Conservation (phyloP, 2,113 vertebrate genomes). For the Oryzias melastigma region DNA sequence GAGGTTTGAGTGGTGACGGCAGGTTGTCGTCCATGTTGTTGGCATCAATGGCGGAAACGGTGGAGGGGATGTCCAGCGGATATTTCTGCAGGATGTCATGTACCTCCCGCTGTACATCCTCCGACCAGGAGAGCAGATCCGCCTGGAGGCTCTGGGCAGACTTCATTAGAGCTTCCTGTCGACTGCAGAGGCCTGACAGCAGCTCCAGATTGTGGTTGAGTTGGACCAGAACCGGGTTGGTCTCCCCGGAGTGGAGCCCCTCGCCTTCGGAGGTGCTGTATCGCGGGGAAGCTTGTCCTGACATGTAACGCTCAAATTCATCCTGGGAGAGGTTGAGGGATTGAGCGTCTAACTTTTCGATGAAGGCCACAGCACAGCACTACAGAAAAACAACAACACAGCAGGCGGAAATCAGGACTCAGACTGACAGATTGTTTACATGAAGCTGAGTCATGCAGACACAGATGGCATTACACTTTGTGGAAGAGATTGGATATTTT, state of each 20-base stretch:
- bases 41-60: constrained; percentile 87
- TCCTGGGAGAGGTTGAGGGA: constrained; percentile 92
- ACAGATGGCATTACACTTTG: background rate
- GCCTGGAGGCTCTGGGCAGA: constrained; percentile 86
- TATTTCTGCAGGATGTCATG: constrained; percentile 87
- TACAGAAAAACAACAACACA: constrained; percentile 41
- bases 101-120: constrained; percentile 84
- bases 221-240: constrained; percentile 83
- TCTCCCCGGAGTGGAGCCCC: constrained; percentile 68
- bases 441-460: background rate
- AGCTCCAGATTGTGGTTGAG: constrained; percentile 88
- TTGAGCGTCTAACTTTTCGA: constrained; percentile 95
- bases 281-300: constrained; percentile 85
- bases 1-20: constrained; percentile 88
- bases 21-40: constrained; percentile 90
- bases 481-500: background rate
- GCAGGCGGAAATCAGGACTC: background rate
- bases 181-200: constrained; percentile 82
- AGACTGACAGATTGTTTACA: background rate
- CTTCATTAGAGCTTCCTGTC: constrained; percentile 85
- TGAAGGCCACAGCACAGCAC: constrained; percentile 97
- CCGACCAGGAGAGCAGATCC: constrained; percentile 89
- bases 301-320: constrained; percentile 96
- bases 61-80: constrained; percentile 83
- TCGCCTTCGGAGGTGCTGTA: constrained; percentile 76